A percentile compares a stretch with the other conserved stretches of the same genome.
Conservation (phyloP, 1,140 invertebrate genomes). For the Bombus cullumanus region DNA sequence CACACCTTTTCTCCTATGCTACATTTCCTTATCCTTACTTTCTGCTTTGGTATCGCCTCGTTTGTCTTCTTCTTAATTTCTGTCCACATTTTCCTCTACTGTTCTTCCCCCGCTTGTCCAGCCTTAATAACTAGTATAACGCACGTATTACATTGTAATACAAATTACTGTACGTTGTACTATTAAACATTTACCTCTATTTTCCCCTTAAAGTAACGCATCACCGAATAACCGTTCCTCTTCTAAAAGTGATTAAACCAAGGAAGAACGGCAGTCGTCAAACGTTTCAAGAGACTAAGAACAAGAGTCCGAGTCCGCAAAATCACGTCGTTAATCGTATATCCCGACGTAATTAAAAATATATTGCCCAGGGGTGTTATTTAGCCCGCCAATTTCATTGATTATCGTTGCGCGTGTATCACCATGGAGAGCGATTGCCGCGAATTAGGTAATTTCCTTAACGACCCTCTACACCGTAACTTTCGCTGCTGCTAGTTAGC, state of each 20-base stretch:
- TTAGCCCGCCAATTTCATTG: slow-evolving; percentile 24
- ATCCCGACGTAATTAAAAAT: not conserved
- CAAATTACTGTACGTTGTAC: no score
- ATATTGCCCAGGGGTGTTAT: not conserved
- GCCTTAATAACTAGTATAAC: no score
- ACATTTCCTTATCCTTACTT: no score
- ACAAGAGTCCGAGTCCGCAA: not conserved
- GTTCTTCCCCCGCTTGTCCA: no score
- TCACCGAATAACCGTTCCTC: not conserved
- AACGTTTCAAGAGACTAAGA: not conserved
- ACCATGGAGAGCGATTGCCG: slow-evolving; percentile 54
- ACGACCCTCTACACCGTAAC: slow-evolving; percentile 60
- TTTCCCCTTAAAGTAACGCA: not conserved
- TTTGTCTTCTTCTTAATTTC: no score
- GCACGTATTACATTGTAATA: no score
- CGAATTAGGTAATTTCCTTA: slow-evolving; percentile 66
- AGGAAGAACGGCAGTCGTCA: not conserved
- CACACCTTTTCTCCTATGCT: no score
- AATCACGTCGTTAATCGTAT: not conserved
- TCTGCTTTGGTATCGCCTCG: no score
- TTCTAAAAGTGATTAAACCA: not conserved
- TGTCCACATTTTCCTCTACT: no score
- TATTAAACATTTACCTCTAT: not conserved
- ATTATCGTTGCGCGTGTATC: slow-evolving; percentile 15
- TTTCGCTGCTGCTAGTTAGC: slow-evolving; percentile 39